Conservation (phyloP, 1,140 invertebrate species). For the Leptinotarsa undecemlineata region DNA sequence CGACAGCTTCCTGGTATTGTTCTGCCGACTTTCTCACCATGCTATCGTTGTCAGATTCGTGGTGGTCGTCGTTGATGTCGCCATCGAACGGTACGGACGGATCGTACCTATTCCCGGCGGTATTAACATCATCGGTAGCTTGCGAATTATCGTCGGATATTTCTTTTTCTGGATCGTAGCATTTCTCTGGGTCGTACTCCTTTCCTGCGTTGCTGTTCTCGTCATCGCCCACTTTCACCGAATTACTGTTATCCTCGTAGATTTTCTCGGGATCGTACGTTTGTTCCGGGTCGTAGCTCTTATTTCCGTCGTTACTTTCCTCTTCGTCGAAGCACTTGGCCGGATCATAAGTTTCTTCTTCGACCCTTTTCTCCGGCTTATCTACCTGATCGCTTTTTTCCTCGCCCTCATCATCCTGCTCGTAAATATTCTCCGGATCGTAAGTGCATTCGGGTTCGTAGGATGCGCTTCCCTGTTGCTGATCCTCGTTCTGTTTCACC, state of each 20-base stretch:
- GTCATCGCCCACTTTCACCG: background rate
- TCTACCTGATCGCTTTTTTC: too few species aligned
- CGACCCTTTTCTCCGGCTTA: too few species aligned
- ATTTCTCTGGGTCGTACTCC: background rate
- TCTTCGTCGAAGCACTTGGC: background rate
- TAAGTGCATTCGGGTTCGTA: background rate
- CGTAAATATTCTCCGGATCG: conserved; percentile 21
- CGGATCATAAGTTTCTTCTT: background rate
- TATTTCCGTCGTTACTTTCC: conserved; percentile 17
- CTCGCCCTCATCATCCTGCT: conserved; percentile 9
- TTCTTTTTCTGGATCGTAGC: conserved; percentile 24
- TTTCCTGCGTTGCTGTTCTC: background rate
- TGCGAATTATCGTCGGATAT: conserved; percentile 11
- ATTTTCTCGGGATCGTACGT: conserved; percentile 23
- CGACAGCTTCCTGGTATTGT: background rate
- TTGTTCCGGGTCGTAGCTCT: conserved; percentile 16
- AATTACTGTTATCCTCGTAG: background rate
- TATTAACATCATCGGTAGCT: background rate
- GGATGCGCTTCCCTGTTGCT: background rate
- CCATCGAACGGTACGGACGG: background rate
- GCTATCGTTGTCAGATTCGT: background rate
- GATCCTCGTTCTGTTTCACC: background rate
- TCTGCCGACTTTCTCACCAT: background rate
- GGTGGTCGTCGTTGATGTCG: background rate
- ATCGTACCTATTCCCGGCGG: background rate